phyloP scores from a whole-genome alignment of 2,113 vertebrate species.

The Microcebus griseorufus region DNA sequence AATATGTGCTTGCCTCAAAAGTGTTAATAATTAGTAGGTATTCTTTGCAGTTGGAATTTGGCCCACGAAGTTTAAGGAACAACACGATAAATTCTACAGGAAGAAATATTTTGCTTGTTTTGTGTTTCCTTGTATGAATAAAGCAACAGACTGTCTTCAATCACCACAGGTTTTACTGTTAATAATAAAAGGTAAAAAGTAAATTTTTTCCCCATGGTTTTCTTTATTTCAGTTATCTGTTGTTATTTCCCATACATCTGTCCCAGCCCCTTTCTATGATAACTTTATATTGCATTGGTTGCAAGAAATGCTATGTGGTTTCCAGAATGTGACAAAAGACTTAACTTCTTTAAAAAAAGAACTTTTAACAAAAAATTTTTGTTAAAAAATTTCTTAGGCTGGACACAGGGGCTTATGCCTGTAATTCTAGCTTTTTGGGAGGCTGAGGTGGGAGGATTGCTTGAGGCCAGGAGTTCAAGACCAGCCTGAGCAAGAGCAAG shows the following conservation, averaged over 20 bases:
- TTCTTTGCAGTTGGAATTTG: neutral
- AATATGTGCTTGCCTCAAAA: neutral
- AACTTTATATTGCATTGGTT: neutral
- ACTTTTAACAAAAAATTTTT: neutral
- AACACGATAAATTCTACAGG: neutral
- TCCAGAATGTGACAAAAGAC: slow-evolving; percentile 4
- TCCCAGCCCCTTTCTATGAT: neutral
- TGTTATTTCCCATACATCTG: neutral
- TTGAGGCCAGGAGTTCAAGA: too few relatives aligned
- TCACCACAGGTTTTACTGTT: neutral
- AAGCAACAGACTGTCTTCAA: neutral
- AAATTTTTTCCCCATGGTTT: neutral
- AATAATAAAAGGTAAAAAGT: neutral
- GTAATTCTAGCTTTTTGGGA: too few relatives aligned
- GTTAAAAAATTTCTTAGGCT: neutral
- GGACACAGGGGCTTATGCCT: too few relatives aligned
- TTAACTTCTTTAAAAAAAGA: neutral
- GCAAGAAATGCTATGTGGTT: neutral
- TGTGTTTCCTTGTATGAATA: neutral
- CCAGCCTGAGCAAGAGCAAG: too few relatives aligned
- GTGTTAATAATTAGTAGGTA: neutral
- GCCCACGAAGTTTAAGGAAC: neutral
- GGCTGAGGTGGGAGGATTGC: too few relatives aligned
- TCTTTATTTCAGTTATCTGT: slow-evolving; percentile 13
- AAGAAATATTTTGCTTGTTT: neutral